Conservation (phyloP, 2,888 invertebrate species). For the Nemurella pictetii region DNA sequence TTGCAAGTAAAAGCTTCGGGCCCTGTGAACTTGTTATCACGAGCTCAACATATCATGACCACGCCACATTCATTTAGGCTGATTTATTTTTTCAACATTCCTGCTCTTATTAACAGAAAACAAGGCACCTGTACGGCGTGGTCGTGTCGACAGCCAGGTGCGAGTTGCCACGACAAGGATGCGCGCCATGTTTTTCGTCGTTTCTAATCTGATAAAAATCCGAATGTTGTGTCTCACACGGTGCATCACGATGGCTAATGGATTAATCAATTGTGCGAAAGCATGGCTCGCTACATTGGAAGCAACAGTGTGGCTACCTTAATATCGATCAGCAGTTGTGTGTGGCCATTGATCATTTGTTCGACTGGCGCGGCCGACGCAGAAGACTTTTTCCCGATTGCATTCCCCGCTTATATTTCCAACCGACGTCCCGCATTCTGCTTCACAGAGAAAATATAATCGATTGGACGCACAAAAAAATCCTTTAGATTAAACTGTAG, state of each 20-base stretch:
- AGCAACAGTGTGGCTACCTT: too few relatives aligned
- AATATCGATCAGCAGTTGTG: neutral
- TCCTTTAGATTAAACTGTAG: neutral
- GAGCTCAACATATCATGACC: neutral
- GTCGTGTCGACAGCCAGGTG: too few relatives aligned
- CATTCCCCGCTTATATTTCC: neutral
- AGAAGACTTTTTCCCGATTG: neutral
- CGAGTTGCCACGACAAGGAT: too few relatives aligned
- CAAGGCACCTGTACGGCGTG: neutral
- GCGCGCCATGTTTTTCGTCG: neutral
- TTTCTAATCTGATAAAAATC: neutral
- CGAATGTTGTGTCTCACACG: neutral
- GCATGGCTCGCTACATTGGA: too few relatives aligned
- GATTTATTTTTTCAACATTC: neutral
- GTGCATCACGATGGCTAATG: neutral
- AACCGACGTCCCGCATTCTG: neutral
- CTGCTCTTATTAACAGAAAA: neutral
- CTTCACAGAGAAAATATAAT: neutral
- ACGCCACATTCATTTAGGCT: neutral
- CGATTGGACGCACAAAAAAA: neutral
- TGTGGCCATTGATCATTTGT: neutral
- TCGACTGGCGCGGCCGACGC: neutral
- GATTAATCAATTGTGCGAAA: neutral
- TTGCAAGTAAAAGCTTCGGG: constrained; percentile 22
- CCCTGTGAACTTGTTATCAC: neutral